Percentiles rank a stretch among this genome's conserved stretches.
phyloP scores from a whole-genome alignment of 1,140 invertebrate genomes.

The Philopotamus ludificatus region DNA sequence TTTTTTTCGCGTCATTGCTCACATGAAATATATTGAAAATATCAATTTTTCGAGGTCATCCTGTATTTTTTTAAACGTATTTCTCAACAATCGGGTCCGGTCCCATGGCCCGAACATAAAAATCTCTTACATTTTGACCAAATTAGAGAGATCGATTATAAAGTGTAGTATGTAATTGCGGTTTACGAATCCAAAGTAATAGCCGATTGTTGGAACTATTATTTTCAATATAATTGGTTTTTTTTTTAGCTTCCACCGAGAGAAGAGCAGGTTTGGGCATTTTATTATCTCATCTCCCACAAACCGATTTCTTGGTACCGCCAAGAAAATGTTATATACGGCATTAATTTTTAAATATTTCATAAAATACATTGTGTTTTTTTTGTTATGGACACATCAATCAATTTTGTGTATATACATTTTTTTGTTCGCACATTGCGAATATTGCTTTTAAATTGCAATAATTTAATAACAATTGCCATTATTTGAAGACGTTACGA shows the following conservation, averaged over 20 bases:
- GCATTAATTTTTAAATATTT: too few relatives aligned
- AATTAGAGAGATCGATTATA: constrained; percentile 25
- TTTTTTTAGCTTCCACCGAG: constrained; percentile 7
- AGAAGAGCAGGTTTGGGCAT: neutral
- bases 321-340: too few relatives aligned
- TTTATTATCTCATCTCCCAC: neutral
- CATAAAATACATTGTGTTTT: too few relatives aligned
- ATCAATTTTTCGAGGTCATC: neutral
- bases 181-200: constrained; percentile 27
- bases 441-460: too few relatives aligned
- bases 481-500: neutral
- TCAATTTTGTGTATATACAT: too few relatives aligned
- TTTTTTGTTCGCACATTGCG: too few relatives aligned
- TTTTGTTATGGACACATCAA: too few relatives aligned
- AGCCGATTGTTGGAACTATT: constrained; percentile 23
- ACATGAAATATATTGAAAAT: too few relatives aligned
- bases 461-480: neutral
- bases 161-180: constrained; percentile 24
- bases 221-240: constrained; percentile 27
- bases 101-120: neutral
- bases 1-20: too few relatives aligned
- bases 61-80: neutral
- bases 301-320: too few relatives aligned
- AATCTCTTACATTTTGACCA: constrained; percentile 19
- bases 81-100: neutral